These are phyloP conservation scores for Archips xylosteana DNA, from an alignment of 2,888 invertebrate species.

Conservation along the genomic window DNA sequence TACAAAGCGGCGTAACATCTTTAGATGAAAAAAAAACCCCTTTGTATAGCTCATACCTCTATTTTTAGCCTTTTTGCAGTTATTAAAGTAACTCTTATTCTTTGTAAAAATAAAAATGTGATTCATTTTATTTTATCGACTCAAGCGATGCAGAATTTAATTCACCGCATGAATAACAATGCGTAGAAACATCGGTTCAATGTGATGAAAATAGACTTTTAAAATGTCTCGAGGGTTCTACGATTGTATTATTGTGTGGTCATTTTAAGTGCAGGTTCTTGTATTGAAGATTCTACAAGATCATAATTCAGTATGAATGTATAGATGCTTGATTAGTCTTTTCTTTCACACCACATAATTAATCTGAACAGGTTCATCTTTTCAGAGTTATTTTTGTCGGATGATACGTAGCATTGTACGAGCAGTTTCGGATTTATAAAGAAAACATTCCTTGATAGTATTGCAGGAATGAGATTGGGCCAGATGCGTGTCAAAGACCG, in stretches of 20 bases:
- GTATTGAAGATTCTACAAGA: constrained; percentile 65
- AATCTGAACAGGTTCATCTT: too few species aligned
- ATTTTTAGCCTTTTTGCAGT: constrained; percentile 71
- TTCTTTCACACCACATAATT: neutral
- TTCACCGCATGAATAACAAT: constrained; percentile 78
- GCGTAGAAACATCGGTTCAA: constrained; percentile 73
- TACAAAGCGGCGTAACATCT: constrained; percentile 69
- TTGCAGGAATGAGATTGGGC: constrained; percentile 38
- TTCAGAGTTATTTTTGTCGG: too few species aligned
- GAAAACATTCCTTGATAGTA: constrained; percentile 23
- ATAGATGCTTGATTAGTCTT: neutral
- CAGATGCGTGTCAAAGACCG: constrained; percentile 44
- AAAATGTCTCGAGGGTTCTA: constrained; percentile 65
- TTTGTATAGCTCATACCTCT: constrained; percentile 65
- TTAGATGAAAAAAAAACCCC: constrained; percentile 62
- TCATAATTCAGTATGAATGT: constrained; percentile 57
- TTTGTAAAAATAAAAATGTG: constrained; percentile 69
- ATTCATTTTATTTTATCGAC: constrained; percentile 72
- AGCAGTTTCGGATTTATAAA: neutral
- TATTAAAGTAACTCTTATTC: constrained; percentile 76
- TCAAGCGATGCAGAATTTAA: constrained; percentile 69
- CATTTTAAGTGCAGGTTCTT: constrained; percentile 77
- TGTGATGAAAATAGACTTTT: constrained; percentile 72
- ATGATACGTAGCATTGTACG: neutral
- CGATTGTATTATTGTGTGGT: constrained; percentile 66